A percentile compares a stretch with the other conserved stretches of the same genome.
phyloP scores from a whole-genome alignment of 2,113 vertebrate genomes.

The Hymenochirus boettgeri region DNA sequence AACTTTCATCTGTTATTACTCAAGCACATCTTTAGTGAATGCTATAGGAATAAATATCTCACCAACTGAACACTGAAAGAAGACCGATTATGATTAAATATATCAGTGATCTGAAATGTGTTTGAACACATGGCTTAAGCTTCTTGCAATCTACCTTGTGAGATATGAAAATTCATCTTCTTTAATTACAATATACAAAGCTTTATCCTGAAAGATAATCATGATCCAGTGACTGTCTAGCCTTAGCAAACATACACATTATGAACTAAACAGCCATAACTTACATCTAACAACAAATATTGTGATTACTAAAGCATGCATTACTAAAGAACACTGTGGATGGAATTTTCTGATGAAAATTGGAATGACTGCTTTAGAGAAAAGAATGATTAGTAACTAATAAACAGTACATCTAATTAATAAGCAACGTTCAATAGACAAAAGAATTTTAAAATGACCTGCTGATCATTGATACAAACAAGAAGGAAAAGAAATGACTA shows the following conservation, averaged over 20 bases:
- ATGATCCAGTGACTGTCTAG: constrained; percentile 5
- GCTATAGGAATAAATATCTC: neutral
- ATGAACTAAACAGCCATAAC: constrained; percentile 18
- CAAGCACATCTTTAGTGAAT: neutral
- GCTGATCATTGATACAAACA: too few relatives aligned
- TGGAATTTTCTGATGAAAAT: too few relatives aligned
- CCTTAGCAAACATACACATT: constrained; percentile 15
- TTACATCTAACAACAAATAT: constrained; percentile 28
- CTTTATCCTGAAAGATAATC: constrained; percentile 17
- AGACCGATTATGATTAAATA: constrained; percentile 7
- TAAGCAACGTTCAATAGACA: too few relatives aligned
- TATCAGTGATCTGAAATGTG: neutral
- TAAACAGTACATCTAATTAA: too few relatives aligned
- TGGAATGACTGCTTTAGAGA: constrained; percentile 7
- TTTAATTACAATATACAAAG: constrained; percentile 28
- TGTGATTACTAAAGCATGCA: too few relatives aligned
- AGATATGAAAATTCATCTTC: constrained; percentile 20
- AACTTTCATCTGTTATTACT: neutral
- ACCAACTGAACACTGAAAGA: neutral
- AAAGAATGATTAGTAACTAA: constrained; percentile 1
- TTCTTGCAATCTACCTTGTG: neutral
- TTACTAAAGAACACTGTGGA: too few relatives aligned
- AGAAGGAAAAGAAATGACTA: too few relatives aligned
- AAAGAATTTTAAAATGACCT: too few relatives aligned
- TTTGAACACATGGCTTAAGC: neutral